Evolutionary conservation across 2,888 invertebrate species (phyloP).

Genomic region (Elysia crispata): DNA sequence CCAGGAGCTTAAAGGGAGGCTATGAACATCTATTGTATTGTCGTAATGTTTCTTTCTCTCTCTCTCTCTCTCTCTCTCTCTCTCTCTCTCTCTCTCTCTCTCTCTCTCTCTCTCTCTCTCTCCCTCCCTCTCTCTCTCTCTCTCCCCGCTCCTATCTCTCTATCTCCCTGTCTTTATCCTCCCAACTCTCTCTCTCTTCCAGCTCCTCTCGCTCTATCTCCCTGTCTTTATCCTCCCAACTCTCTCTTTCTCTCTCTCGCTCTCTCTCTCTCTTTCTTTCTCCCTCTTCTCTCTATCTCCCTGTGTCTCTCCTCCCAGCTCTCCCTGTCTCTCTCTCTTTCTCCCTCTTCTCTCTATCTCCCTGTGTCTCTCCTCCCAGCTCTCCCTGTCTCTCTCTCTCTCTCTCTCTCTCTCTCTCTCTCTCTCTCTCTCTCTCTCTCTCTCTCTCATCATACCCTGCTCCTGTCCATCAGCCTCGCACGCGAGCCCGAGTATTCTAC

Average conservation of each 20-base stretch:
- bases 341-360: no score
- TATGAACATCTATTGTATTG: no score
- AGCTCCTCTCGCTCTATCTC: no score
- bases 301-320: not conserved
- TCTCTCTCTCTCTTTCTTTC: no score
- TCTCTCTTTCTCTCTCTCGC: constrained; percentile 23
- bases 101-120: constrained; percentile 16
- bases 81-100: constrained; percentile 17
- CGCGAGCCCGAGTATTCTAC: no score
- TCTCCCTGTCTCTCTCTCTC: constrained; percentile 31
- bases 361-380: no score
- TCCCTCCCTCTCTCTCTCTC: not conserved
- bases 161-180: not conserved
- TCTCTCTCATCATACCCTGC: not conserved
- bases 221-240: no score
- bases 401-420: no score
- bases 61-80: constrained; percentile 13
- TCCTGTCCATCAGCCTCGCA: no score
- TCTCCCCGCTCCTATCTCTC: not conserved
- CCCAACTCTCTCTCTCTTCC: not conserved
- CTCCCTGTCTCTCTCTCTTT: not conserved
- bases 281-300: no score
- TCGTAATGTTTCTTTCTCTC: not conserved
- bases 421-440: no score
- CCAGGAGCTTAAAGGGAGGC: no score